Percentiles rank a stretch among this genome's conserved stretches.
phyloP scores from a whole-genome alignment of 2,888 invertebrate species.

The Dasypogon diadema region DNA sequence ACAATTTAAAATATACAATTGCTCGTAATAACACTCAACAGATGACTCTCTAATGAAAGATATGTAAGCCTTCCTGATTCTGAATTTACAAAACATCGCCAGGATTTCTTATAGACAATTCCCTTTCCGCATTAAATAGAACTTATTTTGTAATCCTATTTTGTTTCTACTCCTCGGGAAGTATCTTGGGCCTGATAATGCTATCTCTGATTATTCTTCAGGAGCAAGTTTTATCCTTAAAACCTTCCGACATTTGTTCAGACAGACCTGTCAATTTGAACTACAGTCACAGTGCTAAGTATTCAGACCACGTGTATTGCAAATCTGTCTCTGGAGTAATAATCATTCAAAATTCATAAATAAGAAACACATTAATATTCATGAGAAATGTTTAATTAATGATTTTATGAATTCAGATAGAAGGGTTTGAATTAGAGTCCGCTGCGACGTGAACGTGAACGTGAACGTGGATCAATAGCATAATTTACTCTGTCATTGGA shows the following conservation, averaged over 20 bases:
- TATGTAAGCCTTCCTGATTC: too few species aligned
- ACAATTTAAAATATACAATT: too few species aligned
- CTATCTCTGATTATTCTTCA: too few species aligned
- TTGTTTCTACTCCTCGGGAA: too few species aligned
- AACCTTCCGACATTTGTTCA: slow-evolving; percentile 3
- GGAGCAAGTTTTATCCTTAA: not conserved
- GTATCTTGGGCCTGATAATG: too few species aligned
- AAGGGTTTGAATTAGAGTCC: slow-evolving; percentile 1
- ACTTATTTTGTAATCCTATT: not conserved
- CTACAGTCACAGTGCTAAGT: not conserved
- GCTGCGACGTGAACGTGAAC: not conserved
- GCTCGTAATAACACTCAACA: too few species aligned
- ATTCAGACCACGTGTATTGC: slow-evolving; percentile 1
- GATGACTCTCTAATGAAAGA: too few species aligned
- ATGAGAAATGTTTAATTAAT: slow-evolving; percentile 47
- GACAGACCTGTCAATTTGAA: not conserved
- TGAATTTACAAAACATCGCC: too few species aligned
- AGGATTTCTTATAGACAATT: too few species aligned
- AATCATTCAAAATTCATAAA: slow-evolving; percentile 37
- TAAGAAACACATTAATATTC: slow-evolving; percentile 41
- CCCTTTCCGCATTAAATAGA: not conserved
- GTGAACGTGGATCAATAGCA: slow-evolving; percentile 14
- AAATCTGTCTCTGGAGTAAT: slow-evolving; percentile 10
- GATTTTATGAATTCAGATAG: slow-evolving; percentile 25
- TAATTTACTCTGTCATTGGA: slow-evolving; percentile 24